Base-by-base conservation (phyloP, 2,113 vertebrate genomes). In the Nothoprocta perdicaria region DNA sequence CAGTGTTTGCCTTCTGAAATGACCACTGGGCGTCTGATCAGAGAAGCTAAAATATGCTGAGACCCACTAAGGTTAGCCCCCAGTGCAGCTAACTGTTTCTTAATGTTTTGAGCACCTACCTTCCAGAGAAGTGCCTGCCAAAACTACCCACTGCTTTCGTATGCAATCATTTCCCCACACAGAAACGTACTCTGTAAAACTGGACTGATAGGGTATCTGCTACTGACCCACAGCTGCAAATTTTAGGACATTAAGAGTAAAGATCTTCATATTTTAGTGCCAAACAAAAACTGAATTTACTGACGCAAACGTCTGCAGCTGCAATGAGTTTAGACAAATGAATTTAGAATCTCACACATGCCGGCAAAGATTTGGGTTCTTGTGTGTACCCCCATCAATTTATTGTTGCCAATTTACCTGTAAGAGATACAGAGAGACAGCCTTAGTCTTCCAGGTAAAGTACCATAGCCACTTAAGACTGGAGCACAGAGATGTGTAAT, bases 1-100 rank as follows among this genome's bases (percentile, higher is more conserved):
- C 23, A 21, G 0, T 0, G 10, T 14, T 6, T 7, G 22, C 33
- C 3, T 13, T 65, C 62, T 46, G 60, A 65, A 63, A 14, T 0
- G 0, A 66, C 60, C 67, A 66, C 46, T 5, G 13, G 62, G 67
- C 66, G 61, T 35, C 52, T 19, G 43, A 72, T 26, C 50, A 23
- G 13, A 41, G n/a, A 72, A n/a, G 40, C 40, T 46, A 35, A 31
- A 7, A 40, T n/a, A 43, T 60, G 22, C 71, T 61, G 63, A 45
- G 84, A 82, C 2, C 63, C 41, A 13, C n/a, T 0, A 24, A 84
- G 53, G 72, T 43, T 62, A 84, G 43, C 31, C 23, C 35, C 38
- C 33, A 8, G 27, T 21, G 4, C 29, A 27, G 35, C 82, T 92
- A 91, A 90, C 86, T 91, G 76, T 62, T 84, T 50, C 31, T 60